Base-by-base conservation (phyloP, 2,797 vertebrate genomes). In the Enteromius paludinosus region DNA sequence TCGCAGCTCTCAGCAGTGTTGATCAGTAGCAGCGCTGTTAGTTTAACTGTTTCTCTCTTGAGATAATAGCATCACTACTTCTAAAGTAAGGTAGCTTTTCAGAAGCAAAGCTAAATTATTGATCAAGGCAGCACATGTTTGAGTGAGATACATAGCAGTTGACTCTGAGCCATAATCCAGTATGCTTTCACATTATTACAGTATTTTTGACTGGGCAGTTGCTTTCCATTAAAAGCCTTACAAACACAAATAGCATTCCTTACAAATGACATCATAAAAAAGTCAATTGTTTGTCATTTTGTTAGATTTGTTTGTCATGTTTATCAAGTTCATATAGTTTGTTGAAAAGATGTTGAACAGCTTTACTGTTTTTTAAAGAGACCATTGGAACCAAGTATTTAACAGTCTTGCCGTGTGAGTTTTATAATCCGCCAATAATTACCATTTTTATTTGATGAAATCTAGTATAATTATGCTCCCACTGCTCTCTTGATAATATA, bases 91-190 rank as follows among this genome's bases (percentile, higher is more conserved):
- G 45, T 72, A 33, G 28, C 17, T 72, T 33, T 52, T 20, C 9
- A 14, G 70, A 72, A 35, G 28, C 47, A 73, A 72, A 54, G 49
- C 30, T 73, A 15, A 15, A 23, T 35, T 73, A 35, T 35, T 73
- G 30, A 71, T 33, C 45, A 71, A 73, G 30, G 30, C 30, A 23
- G 70, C 28, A 35, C 11, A 11, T 33, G 4, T 47, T 9, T 11
- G 45, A 33, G 25, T 71, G 43, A 47, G 15, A 17, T 17, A 18
- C 4, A 30, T 9, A 20, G 28, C 3, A 14, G n/a, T 33, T 54
- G 70, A 70, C 23, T 68, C 3, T 47, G 23, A 52, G 18, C 10
- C 45, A 33, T 35, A 33, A 5, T 12, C n/a, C 7, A 8, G 49
- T 49, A 49, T 25, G 68, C 23, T 43, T 30, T 72, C 28, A 72